Conservation (phyloP, 2,113 vertebrate genomes). For the Albula goreensis region DNA sequence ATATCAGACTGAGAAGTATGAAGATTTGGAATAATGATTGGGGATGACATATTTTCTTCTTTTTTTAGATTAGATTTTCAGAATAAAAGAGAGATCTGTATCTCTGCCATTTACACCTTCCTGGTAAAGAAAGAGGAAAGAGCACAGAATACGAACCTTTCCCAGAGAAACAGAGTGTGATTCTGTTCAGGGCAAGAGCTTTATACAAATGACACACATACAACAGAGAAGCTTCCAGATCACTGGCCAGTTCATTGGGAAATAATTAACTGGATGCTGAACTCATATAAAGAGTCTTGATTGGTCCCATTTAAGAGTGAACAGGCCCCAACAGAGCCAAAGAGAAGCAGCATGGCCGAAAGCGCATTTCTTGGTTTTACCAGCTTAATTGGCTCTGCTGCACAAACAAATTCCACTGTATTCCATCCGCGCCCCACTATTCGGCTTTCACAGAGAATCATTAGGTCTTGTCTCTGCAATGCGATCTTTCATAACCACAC, state of each 20-base stretch:
- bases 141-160: not conserved
- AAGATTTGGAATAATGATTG: not conserved
- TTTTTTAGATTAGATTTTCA: not conserved
- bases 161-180: not conserved
- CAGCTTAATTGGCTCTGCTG: not conserved
- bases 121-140: not conserved
- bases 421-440: not conserved
- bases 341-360: not conserved
- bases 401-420: not conserved
- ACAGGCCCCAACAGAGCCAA: not conserved
- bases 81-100: not conserved
- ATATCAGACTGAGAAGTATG: not conserved
- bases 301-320: not conserved
- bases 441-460: not conserved
- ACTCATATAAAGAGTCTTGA: not conserved
- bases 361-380: not conserved
- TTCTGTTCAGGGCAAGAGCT: not conserved
- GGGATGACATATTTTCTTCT: not conserved
- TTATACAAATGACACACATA: not conserved
- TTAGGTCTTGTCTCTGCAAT: not conserved
- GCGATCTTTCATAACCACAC: not conserved
- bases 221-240: no score
- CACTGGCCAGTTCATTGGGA: no score
- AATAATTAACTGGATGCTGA: not conserved
- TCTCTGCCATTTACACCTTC: not conserved